A percentile compares a stretch with the other conserved stretches of the same genome.
phyloP scores from a whole-genome alignment of 2,797 vertebrate species.

The Diplodus sargus region DNA sequence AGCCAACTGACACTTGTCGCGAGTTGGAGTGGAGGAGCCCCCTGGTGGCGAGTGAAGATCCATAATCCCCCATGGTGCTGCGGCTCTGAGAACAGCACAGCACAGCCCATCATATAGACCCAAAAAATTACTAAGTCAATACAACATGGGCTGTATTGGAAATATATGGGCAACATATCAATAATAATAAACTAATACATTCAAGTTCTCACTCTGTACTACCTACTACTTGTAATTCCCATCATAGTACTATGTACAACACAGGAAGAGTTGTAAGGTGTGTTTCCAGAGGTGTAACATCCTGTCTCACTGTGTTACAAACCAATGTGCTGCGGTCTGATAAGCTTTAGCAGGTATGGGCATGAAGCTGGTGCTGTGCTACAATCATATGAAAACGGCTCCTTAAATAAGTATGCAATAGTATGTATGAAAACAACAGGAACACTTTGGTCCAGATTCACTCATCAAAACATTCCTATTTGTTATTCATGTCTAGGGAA shows the following conservation, averaged over 20 bases:
- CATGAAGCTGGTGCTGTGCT: not conserved
- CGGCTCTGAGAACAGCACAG: constrained; percentile 81
- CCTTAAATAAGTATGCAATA: not conserved
- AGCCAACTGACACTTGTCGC: constrained; percentile 87
- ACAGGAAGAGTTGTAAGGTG: not conserved
- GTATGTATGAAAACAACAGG: not conserved
- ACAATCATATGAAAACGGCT: not conserved
- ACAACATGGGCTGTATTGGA: not conserved
- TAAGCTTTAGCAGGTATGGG: not conserved
- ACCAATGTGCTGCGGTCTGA: not conserved
- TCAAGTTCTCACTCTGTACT: not conserved
- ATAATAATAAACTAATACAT: not conserved
- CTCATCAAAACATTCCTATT: not conserved
- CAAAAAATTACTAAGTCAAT: not conserved
- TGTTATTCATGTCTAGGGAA: not conserved
- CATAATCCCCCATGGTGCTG: constrained; percentile 86
- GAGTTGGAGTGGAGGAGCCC: constrained; percentile 94
- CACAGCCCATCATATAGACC: not conserved
- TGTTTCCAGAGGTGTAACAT: not conserved
- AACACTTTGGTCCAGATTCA: not conserved
- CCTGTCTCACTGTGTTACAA: not conserved
- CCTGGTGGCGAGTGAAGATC: constrained; percentile 90
- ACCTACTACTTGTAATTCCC: not conserved
- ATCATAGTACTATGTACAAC: not conserved
- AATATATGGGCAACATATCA: not conserved